Percentiles rank a stretch among this genome's conserved stretches.
These are phyloP conservation scores for Aptenodytes forsteri DNA, from an alignment of 2,113 vertebrate species.

Conservation along the genomic window DNA sequence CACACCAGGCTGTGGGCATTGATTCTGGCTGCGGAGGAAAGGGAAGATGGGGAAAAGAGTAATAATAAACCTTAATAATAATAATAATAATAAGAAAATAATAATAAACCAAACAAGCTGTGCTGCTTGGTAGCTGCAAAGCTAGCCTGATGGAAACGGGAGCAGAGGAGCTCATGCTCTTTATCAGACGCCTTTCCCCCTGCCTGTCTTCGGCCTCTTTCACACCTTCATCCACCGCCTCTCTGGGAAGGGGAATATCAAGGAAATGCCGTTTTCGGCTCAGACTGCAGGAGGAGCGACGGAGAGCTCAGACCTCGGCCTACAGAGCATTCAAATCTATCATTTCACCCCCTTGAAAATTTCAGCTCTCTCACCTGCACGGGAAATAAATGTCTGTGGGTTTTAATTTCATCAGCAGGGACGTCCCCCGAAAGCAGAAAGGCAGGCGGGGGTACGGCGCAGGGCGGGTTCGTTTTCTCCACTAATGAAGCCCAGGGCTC, in stretches of 20 bases:
- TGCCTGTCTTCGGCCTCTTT: not conserved
- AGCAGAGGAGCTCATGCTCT: not conserved
- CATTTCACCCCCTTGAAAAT: not conserved
- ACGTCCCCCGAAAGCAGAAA: not conserved
- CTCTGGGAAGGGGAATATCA: not conserved
- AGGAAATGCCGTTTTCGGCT: not conserved
- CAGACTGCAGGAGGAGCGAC: not conserved
- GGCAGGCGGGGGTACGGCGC: not conserved
- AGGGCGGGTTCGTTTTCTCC: not conserved
- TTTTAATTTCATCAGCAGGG: too few species aligned
- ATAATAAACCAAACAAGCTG: not conserved
- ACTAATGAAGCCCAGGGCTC: not conserved
- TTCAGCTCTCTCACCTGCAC: not conserved
- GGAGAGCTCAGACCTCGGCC: not conserved
- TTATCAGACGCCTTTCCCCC: not conserved
- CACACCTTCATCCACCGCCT: not conserved
- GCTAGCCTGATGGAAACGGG: not conserved
- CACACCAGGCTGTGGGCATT: fast-evolving
- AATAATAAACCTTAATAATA: not conserved
- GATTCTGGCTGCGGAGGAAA: not conserved
- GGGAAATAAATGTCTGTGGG: too few species aligned
- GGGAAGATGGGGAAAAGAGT: not conserved
- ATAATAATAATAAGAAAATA: not conserved
- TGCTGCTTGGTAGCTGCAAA: not conserved
- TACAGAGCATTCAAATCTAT: not conserved